Conservation (phyloP, 2,113 vertebrate species). For the Capra hircus region DNA sequence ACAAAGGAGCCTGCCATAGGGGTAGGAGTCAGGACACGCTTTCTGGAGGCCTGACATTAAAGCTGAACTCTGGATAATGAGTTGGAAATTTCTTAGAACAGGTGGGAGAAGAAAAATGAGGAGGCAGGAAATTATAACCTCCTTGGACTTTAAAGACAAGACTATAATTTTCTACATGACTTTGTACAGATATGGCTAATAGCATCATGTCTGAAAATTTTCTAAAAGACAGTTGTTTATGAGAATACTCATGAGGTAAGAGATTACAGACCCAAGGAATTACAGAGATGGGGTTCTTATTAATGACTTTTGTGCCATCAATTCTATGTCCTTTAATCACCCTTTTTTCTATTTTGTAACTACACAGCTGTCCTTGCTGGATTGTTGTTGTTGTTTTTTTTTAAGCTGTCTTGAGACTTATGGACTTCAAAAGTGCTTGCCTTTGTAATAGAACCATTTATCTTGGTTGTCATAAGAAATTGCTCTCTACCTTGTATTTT, state of each 20-base stretch:
- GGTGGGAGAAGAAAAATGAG: not conserved
- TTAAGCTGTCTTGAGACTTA: not conserved
- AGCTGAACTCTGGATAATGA: not conserved
- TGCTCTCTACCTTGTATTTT: not conserved
- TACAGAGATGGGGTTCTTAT: not conserved
- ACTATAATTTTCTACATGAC: not conserved
- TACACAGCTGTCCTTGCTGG: not conserved
- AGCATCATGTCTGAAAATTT: slow-evolving; percentile 21
- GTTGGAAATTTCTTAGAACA: not conserved
- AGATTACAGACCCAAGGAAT: not conserved
- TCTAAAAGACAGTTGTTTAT: not conserved
- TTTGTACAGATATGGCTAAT: not conserved
- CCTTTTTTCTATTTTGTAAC: not conserved
- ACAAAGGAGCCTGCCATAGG: not conserved
- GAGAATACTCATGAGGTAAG: not conserved
- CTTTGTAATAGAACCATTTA: not conserved
- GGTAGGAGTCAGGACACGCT: not conserved
- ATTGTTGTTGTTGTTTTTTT: not conserved
- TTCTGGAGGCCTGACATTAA: not conserved
- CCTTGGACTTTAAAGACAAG: slow-evolving; percentile 3
- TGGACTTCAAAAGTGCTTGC: not conserved
- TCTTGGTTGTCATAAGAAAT: not conserved
- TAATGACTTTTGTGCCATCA: not conserved
- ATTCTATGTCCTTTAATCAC: not conserved
- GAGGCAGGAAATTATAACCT: not conserved